Evolutionary conservation across 1,140 invertebrate species (phyloP).

Genomic region (Mercenaria mercenaria): DNA sequence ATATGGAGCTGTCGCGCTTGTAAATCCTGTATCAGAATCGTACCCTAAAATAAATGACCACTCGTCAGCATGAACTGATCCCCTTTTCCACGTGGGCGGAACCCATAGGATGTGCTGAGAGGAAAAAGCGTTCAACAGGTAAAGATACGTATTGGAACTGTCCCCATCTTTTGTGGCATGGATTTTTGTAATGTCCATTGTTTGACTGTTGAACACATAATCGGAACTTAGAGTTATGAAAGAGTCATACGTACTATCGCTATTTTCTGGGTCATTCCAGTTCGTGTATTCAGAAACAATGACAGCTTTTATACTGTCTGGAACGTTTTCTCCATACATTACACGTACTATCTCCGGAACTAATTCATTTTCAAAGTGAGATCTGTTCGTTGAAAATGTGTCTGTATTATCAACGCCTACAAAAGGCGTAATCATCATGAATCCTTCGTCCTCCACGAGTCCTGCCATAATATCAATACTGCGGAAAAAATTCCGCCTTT

Average conservation of each 20-base stretch:
- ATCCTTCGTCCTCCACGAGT: not conserved
- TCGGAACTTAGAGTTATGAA: slow-evolving; percentile 12
- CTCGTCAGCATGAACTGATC: slow-evolving; percentile 10
- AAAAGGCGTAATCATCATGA: not conserved
- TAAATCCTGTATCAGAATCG: not conserved
- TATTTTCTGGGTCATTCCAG: slow-evolving; percentile 33
- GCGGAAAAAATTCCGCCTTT: slow-evolving; percentile 15
- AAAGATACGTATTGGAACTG: not conserved
- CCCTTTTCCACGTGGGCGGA: not conserved
- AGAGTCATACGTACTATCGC: not conserved
- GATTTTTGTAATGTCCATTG: not conserved
- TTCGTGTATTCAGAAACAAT: slow-evolving; percentile 17
- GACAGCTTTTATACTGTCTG: slow-evolving; percentile 1
- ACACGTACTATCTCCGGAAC: not conserved
- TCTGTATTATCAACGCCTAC: not conserved
- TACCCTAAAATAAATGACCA: slow-evolving; percentile 26
- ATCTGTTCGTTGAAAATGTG: not conserved
- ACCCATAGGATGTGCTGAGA: not conserved
- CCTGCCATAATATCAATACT: slow-evolving; percentile 52
- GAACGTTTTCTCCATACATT: slow-evolving; percentile 32
- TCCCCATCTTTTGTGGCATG: not conserved
- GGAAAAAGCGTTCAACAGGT: not conserved
- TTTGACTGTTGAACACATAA: slow-evolving; percentile 27
- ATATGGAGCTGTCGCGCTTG: not conserved
- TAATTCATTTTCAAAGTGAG: not conserved